phyloP scores from a whole-genome alignment of 2,113 vertebrate species.

The Paradisaea rubra region DNA sequence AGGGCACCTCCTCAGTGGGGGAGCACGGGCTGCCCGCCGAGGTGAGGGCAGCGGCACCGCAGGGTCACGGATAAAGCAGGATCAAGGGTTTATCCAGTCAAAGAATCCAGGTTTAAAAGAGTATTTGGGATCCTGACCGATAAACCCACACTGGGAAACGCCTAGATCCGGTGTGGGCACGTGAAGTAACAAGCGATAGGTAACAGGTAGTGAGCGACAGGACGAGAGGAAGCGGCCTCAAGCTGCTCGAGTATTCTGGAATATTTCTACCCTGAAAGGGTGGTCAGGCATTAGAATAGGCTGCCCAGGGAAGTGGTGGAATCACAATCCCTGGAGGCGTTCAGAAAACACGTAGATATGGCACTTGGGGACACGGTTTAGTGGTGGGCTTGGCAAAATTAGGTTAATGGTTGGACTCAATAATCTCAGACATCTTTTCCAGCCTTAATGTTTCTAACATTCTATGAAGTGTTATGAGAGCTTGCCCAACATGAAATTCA shows the following conservation, averaged over 20 bases:
- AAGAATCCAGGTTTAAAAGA: background rate
- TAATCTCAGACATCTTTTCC: background rate
- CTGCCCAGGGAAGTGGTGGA: background rate
- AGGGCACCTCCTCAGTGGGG: no score
- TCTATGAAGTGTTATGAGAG: rapidly evolving
- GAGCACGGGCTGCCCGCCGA: background rate
- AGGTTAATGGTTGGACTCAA: background rate
- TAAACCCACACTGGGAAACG: background rate
- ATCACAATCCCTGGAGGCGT: background rate
- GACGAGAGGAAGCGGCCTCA: background rate
- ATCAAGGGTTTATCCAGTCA: rapidly evolving
- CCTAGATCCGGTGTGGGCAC: rapidly evolving
- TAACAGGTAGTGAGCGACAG: background rate
- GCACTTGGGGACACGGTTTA: background rate
- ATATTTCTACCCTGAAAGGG: background rate
- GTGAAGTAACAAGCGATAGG: background rate
- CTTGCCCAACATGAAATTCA: rapidly evolving
- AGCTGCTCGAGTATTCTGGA: background rate
- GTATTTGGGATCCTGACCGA: background rate
- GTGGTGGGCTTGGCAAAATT: background rate
- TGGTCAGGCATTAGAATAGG: background rate
- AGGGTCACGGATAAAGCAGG: background rate
- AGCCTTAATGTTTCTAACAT: background rate
- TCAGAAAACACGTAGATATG: background rate
- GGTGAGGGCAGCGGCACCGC: background rate